These are phyloP conservation scores for Clamator glandarius DNA, from an alignment of 2,797 vertebrate genomes.

Conservation along the genomic window DNA sequence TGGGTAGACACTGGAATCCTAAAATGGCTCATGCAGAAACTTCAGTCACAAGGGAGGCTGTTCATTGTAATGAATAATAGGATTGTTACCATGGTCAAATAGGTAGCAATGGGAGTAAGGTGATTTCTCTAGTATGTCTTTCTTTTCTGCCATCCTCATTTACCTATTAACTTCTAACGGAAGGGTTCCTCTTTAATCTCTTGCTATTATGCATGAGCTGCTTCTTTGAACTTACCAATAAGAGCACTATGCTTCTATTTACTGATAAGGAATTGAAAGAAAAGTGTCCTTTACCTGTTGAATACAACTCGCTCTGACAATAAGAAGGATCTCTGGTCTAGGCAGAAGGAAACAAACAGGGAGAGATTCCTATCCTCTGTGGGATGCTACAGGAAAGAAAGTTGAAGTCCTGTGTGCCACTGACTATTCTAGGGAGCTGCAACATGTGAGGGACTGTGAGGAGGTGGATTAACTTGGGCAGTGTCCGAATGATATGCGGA, in stretches of 20 bases:
- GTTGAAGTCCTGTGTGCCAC: neutral
- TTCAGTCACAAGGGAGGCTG: neutral
- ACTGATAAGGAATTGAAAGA: neutral
- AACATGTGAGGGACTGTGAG: neutral
- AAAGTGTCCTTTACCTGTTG: neutral
- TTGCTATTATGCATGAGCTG: neutral
- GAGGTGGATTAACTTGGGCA: neutral
- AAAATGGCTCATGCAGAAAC: neutral
- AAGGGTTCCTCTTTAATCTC: neutral
- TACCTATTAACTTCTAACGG: neutral
- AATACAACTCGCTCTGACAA: neutral
- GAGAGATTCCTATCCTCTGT: neutral
- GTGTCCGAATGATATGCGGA: accelerated
- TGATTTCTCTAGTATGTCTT: neutral
- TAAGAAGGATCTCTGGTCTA: neutral
- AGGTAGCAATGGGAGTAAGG: neutral
- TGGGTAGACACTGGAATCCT: neutral
- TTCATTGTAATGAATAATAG: neutral
- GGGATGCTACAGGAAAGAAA: neutral
- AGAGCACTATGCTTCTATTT: neutral
- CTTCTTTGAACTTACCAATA: neutral
- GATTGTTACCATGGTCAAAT: neutral
- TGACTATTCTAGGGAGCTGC: neutral
- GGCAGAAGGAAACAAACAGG: neutral
- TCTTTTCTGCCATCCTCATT: neutral